Percentiles rank a stretch among this genome's conserved stretches.
phyloP scores from a whole-genome alignment of 2,888 invertebrate genomes.

The Mimachlamys varia region DNA sequence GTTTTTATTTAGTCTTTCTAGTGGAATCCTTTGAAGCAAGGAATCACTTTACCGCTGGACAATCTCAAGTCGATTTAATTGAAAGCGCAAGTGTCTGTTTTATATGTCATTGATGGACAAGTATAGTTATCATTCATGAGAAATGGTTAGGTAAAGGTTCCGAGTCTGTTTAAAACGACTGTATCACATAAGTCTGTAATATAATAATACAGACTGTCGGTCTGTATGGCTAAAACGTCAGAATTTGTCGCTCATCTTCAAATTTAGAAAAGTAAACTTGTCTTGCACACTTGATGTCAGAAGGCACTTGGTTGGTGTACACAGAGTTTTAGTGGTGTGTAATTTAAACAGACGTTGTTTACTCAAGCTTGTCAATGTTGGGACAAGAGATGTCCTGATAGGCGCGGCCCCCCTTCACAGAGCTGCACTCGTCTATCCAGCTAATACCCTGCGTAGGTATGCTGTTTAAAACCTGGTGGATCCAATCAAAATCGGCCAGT shows the following conservation, averaged over 20 bases:
- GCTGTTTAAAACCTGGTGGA: neutral
- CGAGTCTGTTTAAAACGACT: neutral
- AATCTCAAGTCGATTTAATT: neutral
- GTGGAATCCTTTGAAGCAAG: neutral
- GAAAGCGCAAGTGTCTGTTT: neutral
- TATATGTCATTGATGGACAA: neutral
- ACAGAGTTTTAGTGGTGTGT: constrained; percentile 6
- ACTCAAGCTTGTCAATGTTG: neutral
- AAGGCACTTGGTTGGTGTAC: neutral
- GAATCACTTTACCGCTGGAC: neutral
- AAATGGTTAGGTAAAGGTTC: neutral
- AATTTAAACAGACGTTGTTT: neutral
- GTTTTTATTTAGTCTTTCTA: neutral
- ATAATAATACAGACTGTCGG: neutral
- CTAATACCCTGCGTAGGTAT: neutral
- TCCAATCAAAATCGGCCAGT: neutral
- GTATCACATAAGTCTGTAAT: too few relatives aligned
- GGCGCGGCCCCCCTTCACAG: neutral
- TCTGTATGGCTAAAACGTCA: neutral
- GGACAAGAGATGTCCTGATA: neutral
- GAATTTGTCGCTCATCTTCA: neutral
- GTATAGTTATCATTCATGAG: neutral
- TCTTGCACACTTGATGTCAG: constrained; percentile 10
- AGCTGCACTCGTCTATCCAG: neutral
- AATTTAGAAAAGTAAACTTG: constrained; percentile 31